A percentile compares a stretch with the other conserved stretches of the same genome.
Evolutionary conservation across 1,140 invertebrate species (phyloP).

Genomic region (Lordiphosa collinella): DNA sequence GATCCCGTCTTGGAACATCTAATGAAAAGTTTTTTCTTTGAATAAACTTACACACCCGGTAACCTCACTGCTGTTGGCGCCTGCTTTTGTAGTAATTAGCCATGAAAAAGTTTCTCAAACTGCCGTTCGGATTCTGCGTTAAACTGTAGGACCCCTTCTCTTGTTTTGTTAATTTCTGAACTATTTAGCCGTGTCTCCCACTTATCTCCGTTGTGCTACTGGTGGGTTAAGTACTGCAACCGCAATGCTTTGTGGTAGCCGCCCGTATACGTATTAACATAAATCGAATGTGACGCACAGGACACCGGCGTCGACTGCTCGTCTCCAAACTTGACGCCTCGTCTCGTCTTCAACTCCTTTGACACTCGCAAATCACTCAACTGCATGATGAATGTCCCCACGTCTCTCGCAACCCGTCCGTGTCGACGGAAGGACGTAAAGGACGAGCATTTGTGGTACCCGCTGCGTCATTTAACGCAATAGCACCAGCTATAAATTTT

Average conservation of each 20-base stretch:
- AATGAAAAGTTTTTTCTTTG: too few species aligned
- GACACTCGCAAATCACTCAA: constrained; percentile 73
- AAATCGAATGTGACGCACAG: constrained; percentile 55
- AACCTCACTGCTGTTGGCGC: too few species aligned
- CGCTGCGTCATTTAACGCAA: constrained; percentile 70
- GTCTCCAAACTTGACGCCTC: background rate
- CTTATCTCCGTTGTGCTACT: background rate
- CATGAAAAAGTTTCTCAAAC: too few species aligned
- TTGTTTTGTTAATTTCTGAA: background rate
- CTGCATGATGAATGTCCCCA: constrained; percentile 58
- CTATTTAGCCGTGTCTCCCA: background rate
- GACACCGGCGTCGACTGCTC: constrained; percentile 11
- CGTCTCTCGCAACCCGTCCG: background rate
- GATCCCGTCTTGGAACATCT: too few species aligned
- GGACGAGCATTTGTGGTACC: constrained; percentile 11
- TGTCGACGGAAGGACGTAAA: constrained; percentile 4
- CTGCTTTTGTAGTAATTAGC: too few species aligned
- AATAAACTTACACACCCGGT: too few species aligned
- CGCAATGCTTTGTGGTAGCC: constrained; percentile 36
- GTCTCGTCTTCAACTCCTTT: constrained; percentile 40
- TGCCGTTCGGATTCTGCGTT: too few species aligned
- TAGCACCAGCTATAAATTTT: constrained; percentile 75
- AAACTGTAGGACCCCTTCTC: too few species aligned
- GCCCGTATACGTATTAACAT: constrained; percentile 53
- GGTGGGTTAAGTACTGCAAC: constrained; percentile 26